Evolutionary conservation across 2,888 invertebrate species (phyloP), one percentile per base, ranked within the genome.

Genomic region (Apantesis nais): DNA sequence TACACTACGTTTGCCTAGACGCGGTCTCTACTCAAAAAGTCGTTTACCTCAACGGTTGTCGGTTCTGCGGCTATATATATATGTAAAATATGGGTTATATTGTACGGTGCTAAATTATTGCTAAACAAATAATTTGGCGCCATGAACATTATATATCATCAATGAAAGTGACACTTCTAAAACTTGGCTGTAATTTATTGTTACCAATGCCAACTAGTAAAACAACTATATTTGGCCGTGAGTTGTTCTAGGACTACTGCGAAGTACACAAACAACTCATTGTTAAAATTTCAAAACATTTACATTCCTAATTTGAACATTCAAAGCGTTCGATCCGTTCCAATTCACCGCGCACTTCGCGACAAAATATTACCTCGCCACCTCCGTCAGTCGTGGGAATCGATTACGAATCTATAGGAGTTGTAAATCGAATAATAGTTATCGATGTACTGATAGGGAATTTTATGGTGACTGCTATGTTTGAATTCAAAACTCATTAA

Each of bases 341-440:
- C 83, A 67, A 63, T 39, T 72, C 79, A 78, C 62, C 67, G 73
- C 71, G 61, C 72, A 67, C 64, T 67, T 68, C 68, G 63, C 76
- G 76, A 77, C 74, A 74, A 73, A 79, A 77, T 77, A 78, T 80
- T 74, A 70, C 73, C 74, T 67, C 75, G 75, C 73, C 82, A 78
- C 79, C 84, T 88, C 85, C 7, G 58, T 63, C 63, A 66, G 88
- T 83, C 89, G 88, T 89, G 90, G 90, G 90, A 90, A 90, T 89
- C 89, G 90, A 89, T 89, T 89, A 86, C 85, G 83, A 84, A 77
- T 81, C 76, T 75, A 83, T 81, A 77, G 73, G 66, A 78, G 79
- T 78, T 82, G 77, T 88, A 86, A 86, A 88, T 88, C 83, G 83
- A 76, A 84, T 87, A 86, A 84, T 86, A 82, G 86, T 86, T 84